Conservation (phyloP, 2,797 vertebrate species). For the Falco rusticolus region DNA sequence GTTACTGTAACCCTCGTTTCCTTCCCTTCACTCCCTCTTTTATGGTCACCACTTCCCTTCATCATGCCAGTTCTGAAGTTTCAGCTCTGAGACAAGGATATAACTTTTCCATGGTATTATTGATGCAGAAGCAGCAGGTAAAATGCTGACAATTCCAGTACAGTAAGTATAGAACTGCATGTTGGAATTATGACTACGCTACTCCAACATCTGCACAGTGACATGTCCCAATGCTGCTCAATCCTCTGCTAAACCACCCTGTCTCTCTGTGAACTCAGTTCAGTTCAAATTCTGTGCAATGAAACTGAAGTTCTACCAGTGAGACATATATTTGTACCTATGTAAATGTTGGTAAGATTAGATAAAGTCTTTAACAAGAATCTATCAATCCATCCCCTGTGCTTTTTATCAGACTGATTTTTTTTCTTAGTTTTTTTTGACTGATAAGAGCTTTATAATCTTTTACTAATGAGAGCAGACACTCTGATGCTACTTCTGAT, state of each 20-base stretch:
- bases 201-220: background rate
- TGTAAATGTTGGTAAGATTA: slow-evolving; percentile 7
- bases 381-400: background rate
- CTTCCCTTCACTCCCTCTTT: background rate
- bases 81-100: background rate
- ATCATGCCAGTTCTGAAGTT: background rate
- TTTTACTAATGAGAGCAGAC: slow-evolving; percentile 29
- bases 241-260: background rate
- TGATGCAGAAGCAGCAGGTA: background rate
- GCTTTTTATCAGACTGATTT: background rate
- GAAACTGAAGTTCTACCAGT: background rate
- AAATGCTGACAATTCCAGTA: background rate
- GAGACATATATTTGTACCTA: background rate
- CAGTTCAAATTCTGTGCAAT: background rate
- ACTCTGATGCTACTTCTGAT: background rate
- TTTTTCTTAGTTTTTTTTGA: background rate
- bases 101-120: background rate
- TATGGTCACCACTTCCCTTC: background rate
- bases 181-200: background rate
- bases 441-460: slow-evolving; percentile 28
- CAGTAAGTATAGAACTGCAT: background rate
- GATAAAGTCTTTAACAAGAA: slow-evolving; percentile 29
- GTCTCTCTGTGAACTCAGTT: background rate
- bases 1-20: background rate
- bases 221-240: background rate